Evolutionary conservation across 2,888 invertebrate species (phyloP).

Genomic region (Clunio marinus): DNA sequence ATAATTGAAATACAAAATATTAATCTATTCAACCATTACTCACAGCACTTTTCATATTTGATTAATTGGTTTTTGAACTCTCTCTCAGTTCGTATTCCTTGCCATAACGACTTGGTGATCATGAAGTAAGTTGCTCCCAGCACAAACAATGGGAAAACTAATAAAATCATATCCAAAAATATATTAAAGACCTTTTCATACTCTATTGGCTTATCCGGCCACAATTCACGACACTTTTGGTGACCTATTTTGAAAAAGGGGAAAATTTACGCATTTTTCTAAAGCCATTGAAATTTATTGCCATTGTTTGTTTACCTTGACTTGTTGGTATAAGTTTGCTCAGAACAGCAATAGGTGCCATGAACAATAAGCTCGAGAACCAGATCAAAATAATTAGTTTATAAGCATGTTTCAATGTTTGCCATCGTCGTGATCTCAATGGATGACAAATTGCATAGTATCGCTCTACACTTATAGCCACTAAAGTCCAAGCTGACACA

Average conservation of each 20-base stretch:
- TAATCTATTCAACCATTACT: background rate
- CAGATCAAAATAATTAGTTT: slow-evolving; percentile 64
- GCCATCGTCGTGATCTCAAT: slow-evolving; percentile 68
- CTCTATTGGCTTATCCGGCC: slow-evolving; percentile 58
- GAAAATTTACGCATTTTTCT: background rate
- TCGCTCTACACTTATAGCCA: slow-evolving; percentile 71
- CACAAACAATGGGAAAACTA: slow-evolving; percentile 62
- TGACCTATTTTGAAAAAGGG: slow-evolving; percentile 50
- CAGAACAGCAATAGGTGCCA: slow-evolving; percentile 61
- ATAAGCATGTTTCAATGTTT: slow-evolving; percentile 69
- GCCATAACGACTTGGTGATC: slow-evolving; percentile 49
- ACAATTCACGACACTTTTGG: slow-evolving; percentile 60
- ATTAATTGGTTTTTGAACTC: slow-evolving; percentile 42
- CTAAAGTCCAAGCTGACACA: slow-evolving; percentile 72
- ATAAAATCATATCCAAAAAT: slow-evolving; percentile 59
- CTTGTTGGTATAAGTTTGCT: slow-evolving; percentile 58
- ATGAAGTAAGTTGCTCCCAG: slow-evolving; percentile 62
- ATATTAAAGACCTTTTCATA: slow-evolving; percentile 62
- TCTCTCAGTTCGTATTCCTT: slow-evolving; percentile 49
- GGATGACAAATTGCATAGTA: slow-evolving; percentile 78
- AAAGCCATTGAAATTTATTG: background rate
- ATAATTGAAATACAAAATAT: no score
- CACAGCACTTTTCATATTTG: slow-evolving; percentile 15
- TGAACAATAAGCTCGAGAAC: slow-evolving; percentile 61
- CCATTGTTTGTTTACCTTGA: slow-evolving; percentile 44